Base-by-base conservation (phyloP, 1,140 invertebrate species). In the Oscheius sp. region DNA sequence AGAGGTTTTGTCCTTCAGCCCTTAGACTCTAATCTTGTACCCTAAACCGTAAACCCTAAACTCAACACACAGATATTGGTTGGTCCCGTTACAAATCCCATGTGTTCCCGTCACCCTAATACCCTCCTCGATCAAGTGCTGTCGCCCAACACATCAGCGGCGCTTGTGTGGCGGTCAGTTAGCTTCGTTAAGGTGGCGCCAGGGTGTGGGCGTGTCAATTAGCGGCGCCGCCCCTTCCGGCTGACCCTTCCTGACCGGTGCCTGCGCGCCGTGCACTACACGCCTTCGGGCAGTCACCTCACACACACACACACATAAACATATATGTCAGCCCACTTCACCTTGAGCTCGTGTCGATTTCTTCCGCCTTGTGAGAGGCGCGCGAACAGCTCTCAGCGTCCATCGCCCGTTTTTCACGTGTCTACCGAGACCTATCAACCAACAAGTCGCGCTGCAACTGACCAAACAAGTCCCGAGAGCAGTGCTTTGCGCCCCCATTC, bases 401-500 rank as follows among this genome's bases (percentile, higher is more conserved):
- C n/a, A n/a, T n/a, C n/a, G n/a, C n/a, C 38, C 49, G 49, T 55
- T 55, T 55, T 55, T 55, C 49, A 55, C 49, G 49, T 55, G 15
- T 55, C 49, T n/a, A 55, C 49, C 28, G 49, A 26, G 38, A n/a
- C 15, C 49, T 55, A 55, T 55, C 49, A 55, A 55, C 49, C n/a
- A n/a, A n/a, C n/a, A n/a, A n/a, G n/a, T 55, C 7, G 49, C 28
- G 49, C 49, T 26, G 15, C 49, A 7, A 55, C 49, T 55, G 49
- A 55, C 49, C 49, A 55, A 55, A 55, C 49, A 55, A 55, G 49
- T 55, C 49, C 49, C 49, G 49, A 55, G 49, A 55, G 49, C 49
- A 55, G 15, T 55, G 28, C 49, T 55, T 55, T 55, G 49, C 49
- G 49, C 49, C 49, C 15, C 49, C 28, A 20, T 15, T 55, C n/a